A percentile compares a stretch with the other conserved stretches of the same genome.
These are phyloP conservation scores for Grallaria varia DNA, from an alignment of 2,113 vertebrate genomes.

Conservation along the genomic window DNA sequence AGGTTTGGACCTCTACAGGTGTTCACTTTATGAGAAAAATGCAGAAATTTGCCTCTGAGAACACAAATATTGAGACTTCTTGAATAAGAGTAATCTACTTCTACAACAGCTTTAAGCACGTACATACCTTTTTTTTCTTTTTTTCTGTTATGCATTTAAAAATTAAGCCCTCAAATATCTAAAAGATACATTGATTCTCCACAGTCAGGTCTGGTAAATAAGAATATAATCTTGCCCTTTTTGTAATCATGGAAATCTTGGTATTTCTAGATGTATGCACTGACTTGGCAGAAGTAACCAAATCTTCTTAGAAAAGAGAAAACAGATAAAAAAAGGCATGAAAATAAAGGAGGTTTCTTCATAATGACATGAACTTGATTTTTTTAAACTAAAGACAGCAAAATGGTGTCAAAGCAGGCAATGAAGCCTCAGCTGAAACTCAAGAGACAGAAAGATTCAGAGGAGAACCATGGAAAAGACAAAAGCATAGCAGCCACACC, in stretches of 20 bases:
- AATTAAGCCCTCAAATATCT: neutral
- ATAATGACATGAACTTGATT: neutral
- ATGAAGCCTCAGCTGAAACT: neutral
- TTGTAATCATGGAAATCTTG: neutral
- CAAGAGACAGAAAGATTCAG: neutral
- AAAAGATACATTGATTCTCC: neutral
- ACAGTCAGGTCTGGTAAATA: neutral
- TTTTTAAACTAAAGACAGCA: neutral
- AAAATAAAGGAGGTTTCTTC: neutral
- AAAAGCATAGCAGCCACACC: neutral
- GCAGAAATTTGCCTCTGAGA: neutral
- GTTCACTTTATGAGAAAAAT: neutral
- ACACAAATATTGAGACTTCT: neutral
- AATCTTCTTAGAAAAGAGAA: neutral
- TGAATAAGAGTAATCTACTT: neutral
- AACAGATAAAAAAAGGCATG: neutral
- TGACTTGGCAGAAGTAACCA: neutral
- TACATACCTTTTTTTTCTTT: neutral
- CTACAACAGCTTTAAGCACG: neutral
- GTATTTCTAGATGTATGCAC: neutral
- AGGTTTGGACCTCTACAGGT: neutral
- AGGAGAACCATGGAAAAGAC: neutral
- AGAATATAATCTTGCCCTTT: neutral
- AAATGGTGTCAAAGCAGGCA: neutral
- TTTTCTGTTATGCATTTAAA: neutral